These are phyloP conservation scores for Rhogogaster chlorosoma DNA, from an alignment of 2,888 invertebrate genomes.

Conservation along the genomic window DNA sequence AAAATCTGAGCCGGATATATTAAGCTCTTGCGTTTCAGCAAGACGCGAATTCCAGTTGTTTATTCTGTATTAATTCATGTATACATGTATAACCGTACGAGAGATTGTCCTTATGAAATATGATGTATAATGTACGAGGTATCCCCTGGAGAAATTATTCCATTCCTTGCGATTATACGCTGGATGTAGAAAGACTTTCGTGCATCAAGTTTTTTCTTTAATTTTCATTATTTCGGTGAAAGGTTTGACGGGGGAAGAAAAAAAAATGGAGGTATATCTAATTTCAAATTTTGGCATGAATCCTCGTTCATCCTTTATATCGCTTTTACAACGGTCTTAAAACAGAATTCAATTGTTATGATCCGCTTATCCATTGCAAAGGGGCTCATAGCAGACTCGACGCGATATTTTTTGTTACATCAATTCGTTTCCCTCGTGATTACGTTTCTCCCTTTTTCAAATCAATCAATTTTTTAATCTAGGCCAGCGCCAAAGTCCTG, in stretches of 20 bases:
- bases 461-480: slow-evolving; percentile 20
- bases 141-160: neutral
- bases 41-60: neutral
- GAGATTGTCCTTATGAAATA: neutral
- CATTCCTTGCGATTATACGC: neutral
- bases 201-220: neutral
- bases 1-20: slow-evolving; percentile 9
- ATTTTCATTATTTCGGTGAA: neutral
- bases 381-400: neutral
- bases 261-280: neutral
- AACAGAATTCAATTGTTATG: slow-evolving; percentile 28
- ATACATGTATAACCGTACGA: neutral
- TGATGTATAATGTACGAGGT: neutral
- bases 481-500: neutral
- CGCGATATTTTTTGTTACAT: neutral
- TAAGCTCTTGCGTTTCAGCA: neutral
- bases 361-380: slow-evolving; percentile 9
- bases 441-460: neutral
- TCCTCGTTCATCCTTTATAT: neutral
- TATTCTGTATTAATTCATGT: neutral
- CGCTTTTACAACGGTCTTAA: neutral
- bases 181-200: neutral
- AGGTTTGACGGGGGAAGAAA: neutral
- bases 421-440: slow-evolving; percentile 10
- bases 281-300: neutral